Evolutionary conservation across 1,140 invertebrate species (phyloP).

Genomic region (Lepidurus apus): DNA sequence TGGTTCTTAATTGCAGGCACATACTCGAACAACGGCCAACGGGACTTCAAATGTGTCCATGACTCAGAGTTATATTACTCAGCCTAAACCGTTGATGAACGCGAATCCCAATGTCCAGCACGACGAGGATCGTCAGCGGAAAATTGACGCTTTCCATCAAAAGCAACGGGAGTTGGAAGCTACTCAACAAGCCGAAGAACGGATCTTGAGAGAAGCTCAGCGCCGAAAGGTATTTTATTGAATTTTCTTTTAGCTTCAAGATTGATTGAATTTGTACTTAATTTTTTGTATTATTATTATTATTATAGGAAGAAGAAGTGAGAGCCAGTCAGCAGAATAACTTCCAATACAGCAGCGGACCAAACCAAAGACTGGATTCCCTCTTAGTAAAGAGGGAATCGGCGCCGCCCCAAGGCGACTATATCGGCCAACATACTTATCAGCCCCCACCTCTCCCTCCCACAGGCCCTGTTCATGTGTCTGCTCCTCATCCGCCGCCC

Average conservation of each 20-base stretch:
- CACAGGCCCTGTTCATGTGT: conserved; percentile 35
- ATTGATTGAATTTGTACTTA: background rate
- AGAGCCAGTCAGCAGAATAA: conserved; percentile 36
- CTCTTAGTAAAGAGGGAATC: background rate
- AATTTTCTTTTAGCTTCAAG: background rate
- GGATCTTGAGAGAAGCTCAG: conserved; percentile 43
- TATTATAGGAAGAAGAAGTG: conserved; percentile 33
- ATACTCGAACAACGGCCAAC: background rate
- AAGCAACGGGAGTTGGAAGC: conserved; percentile 44
- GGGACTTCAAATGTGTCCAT: background rate
- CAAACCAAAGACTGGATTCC: conserved; percentile 32
- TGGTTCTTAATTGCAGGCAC: background rate
- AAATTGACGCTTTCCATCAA: conserved; percentile 38
- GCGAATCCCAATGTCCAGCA: background rate
- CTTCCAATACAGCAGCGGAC: conserved; percentile 39
- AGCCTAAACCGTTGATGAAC: background rate
- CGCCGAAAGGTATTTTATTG: conserved; percentile 39
- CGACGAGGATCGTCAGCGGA: conserved; percentile 35
- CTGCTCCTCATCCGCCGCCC: conserved; percentile 28
- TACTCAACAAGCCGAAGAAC: conserved; percentile 44
- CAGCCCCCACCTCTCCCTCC: conserved; percentile 29
- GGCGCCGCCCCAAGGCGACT: background rate
- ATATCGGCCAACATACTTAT: background rate
- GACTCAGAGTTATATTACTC: background rate
- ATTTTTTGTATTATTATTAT: background rate